Evolutionary conservation across 2,113 vertebrate species (phyloP).

Genomic region (Phyllopteryx taeniolatus): DNA sequence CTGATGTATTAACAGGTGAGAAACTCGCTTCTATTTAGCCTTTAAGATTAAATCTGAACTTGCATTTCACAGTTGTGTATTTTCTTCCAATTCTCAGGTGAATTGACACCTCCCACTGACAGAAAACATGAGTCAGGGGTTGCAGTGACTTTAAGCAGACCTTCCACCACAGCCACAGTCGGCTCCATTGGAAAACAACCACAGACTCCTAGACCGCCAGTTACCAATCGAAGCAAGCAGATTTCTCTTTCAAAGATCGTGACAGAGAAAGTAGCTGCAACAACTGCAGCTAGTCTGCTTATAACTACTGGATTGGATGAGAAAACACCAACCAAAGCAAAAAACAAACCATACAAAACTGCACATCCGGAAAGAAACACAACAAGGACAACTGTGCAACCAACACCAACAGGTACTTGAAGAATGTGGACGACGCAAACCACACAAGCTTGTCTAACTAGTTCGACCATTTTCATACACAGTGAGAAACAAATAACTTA

Average conservation of each 20-base stretch:
- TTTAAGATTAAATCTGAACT: not conserved
- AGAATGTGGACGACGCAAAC: not conserved
- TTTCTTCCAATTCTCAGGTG: conserved; percentile 32
- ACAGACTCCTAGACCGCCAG: conserved; percentile 5
- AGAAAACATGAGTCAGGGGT: conserved; percentile 19
- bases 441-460: not conserved
- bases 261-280: conserved; percentile 28
- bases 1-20: conserved; percentile 47
- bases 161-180: not conserved
- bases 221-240: conserved; percentile 11
- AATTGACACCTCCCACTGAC: conserved; percentile 23
- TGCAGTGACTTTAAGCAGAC: conserved; percentile 15
- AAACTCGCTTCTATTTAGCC: not conserved
- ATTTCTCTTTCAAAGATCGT: conserved; percentile 16
- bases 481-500: conserved; percentile 12
- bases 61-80: not conserved
- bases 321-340: conserved; percentile 13
- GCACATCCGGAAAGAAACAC: conserved; percentile 19
- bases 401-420: conserved; percentile 50
- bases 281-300: conserved; percentile 6
- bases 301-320: conserved; percentile 10
- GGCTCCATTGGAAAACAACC: conserved; percentile 12
- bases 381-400: conserved; percentile 23
- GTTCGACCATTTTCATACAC: not conserved
- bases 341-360: conserved; percentile 29